Percentiles rank a stretch among this genome's conserved stretches.
Conservation (phyloP, 2,888 invertebrate species). For the Eupsilia transversa region DNA sequence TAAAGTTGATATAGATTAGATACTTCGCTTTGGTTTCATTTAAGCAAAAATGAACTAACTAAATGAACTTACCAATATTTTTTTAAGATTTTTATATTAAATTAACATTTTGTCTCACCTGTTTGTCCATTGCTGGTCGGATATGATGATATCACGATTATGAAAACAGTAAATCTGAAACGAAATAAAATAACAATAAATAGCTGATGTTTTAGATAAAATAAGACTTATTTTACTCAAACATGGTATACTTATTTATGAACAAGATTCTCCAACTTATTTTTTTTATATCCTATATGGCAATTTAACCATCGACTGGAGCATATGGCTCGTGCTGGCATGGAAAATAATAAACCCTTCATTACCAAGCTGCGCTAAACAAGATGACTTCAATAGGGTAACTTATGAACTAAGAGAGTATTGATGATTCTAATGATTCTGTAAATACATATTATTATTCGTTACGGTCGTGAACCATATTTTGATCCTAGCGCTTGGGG, state of each 20-base stretch:
- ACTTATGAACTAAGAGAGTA: not conserved
- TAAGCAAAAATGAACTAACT: not conserved
- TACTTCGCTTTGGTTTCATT: not conserved
- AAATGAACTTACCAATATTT: not conserved
- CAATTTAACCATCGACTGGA: not conserved
- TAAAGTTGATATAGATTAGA: too few species aligned
- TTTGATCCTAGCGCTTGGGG: too few species aligned
- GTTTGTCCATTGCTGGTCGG: conserved; percentile 59
- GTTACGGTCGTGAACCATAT: not conserved
- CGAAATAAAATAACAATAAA: not conserved
- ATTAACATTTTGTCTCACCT: conserved; percentile 41
- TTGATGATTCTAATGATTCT: not conserved
- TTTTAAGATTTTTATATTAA: not conserved
- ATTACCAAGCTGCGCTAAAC: not conserved
- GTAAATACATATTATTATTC: not conserved
- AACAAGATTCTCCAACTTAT: not conserved
- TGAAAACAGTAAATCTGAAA: conserved; percentile 61
- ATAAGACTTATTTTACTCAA: not conserved
- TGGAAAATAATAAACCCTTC: not conserved
- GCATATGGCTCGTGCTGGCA: not conserved
- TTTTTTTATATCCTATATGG: rapidly evolving
- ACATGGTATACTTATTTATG: not conserved
- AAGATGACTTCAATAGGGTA: too few species aligned
- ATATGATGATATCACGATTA: conserved; percentile 52
- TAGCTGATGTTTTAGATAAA: not conserved